phyloP scores from a whole-genome alignment of 1,140 invertebrate species.

The Sycophaga agraensis region DNA sequence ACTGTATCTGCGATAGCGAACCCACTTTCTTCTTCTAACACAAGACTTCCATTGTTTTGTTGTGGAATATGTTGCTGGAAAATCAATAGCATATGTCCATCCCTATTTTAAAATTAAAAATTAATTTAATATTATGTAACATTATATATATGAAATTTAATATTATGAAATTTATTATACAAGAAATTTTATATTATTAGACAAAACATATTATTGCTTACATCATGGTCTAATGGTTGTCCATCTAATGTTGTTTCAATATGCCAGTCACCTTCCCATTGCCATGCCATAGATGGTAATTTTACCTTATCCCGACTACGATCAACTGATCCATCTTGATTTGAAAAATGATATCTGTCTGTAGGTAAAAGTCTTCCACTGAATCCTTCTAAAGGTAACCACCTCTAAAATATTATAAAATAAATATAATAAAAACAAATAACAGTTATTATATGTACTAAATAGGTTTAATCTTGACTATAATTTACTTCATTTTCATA shows the following conservation, averaged over 20 bases:
- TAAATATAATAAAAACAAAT: conserved; percentile 4
- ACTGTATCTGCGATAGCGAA: conserved; percentile 81
- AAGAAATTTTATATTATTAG: conserved; percentile 13
- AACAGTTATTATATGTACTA: too few relatives aligned
- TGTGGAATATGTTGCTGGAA: conserved; percentile 79
- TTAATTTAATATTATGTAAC: too few relatives aligned
- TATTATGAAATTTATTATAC: neutral
- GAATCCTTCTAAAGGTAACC: conserved; percentile 89
- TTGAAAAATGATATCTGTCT: conserved; percentile 82
- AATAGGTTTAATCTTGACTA: neutral
- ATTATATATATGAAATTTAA: conserved; percentile 8
- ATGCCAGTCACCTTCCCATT: conserved; percentile 92
- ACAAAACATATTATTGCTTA: conserved; percentile 35
- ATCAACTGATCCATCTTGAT: conserved; percentile 76
- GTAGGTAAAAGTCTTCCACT: conserved; percentile 78
- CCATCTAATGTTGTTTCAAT: conserved; percentile 85
- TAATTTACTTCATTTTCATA: conserved; percentile 85
- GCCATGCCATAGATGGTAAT: conserved; percentile 88
- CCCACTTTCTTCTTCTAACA: conserved; percentile 87
- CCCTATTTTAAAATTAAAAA: conserved; percentile 59
- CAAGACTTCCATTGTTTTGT: conserved; percentile 89
- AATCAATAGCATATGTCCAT: conserved; percentile 93
- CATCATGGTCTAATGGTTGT: conserved; percentile 83
- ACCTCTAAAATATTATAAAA: conserved; percentile 62
- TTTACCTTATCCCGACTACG: conserved; percentile 77